Conservation (phyloP, 2,888 invertebrate genomes). For the Lasioglossum vierecki region DNA sequence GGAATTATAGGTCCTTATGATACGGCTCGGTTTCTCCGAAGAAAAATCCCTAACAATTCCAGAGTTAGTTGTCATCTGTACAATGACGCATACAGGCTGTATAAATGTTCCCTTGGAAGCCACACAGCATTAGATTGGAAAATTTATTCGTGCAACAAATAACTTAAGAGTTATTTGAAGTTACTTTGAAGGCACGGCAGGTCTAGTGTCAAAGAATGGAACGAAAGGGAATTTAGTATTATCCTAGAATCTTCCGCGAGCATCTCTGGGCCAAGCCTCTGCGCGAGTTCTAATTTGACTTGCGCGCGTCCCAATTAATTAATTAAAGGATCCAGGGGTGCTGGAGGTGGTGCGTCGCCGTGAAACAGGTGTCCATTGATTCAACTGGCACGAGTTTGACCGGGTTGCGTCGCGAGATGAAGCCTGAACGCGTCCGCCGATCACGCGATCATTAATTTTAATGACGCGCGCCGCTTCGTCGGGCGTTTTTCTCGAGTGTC, state of each 20-base stretch:
- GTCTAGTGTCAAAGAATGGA: too few relatives aligned
- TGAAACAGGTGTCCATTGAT: conserved; percentile 47
- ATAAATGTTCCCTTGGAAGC: too few relatives aligned
- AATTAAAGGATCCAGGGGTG: conserved; percentile 25
- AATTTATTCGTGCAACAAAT: too few relatives aligned
- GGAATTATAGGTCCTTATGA: conserved; percentile 65
- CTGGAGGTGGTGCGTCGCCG: conserved; percentile 8
- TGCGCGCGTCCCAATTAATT: not conserved
- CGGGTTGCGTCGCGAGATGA: conserved; percentile 39
- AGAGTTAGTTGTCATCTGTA: not conserved
- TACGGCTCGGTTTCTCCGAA: conserved; percentile 65
- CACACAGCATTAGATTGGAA: too few relatives aligned
- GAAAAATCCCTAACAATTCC: conserved; percentile 36
- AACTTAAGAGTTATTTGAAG: too few relatives aligned
- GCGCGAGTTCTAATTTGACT: not conserved
- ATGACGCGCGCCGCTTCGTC: conserved; percentile 42
- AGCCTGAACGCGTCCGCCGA: conserved; percentile 47
- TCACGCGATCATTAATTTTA: conserved; percentile 60
- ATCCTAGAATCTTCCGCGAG: not conserved
- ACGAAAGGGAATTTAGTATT: not conserved
- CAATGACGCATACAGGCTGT: too few relatives aligned
- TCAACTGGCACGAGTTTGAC: conserved; percentile 35
- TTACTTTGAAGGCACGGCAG: too few relatives aligned
- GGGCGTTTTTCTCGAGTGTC: conserved; percentile 15
- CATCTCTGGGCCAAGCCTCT: not conserved